Evolutionary conservation across 2,888 invertebrate species (phyloP).

Genomic region (Leptothorax acervorum): DNA sequence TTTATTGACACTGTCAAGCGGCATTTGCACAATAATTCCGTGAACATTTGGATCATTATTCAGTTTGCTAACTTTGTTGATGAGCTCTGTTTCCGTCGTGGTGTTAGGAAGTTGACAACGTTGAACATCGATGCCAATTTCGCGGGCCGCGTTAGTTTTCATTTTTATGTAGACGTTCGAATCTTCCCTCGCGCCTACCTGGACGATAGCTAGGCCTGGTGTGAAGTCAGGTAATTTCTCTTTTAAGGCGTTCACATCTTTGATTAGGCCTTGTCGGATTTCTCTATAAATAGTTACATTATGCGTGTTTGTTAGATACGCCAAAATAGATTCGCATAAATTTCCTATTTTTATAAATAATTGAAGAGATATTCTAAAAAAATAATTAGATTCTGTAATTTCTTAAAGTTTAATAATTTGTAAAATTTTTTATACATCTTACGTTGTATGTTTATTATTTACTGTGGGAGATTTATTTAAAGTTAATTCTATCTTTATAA

Average conservation of each 20-base stretch:
- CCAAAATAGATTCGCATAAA: neutral
- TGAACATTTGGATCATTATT: slow-evolving; percentile 95
- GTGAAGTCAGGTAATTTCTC: slow-evolving; percentile 88
- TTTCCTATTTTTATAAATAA: neutral
- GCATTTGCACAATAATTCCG: slow-evolving; percentile 99
- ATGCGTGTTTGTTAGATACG: neutral
- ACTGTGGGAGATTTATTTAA: neutral
- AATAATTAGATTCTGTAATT: neutral
- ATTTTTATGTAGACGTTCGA: slow-evolving; percentile 99
- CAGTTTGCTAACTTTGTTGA: slow-evolving; percentile 90
- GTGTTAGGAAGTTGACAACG: slow-evolving; percentile 93
- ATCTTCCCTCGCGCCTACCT: slow-evolving; percentile 98
- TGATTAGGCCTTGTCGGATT: slow-evolving; percentile 89
- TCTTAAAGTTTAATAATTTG: neutral
- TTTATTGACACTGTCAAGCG: slow-evolving; percentile 92
- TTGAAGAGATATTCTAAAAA: neutral
- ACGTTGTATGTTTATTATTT: neutral
- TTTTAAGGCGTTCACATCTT: slow-evolving; percentile 89
- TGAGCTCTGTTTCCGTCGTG: slow-evolving; percentile 93
- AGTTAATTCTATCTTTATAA: neutral
- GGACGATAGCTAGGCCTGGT: slow-evolving; percentile 95
- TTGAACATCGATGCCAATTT: slow-evolving; percentile 94
- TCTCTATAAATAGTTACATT: slow-evolving; percentile 86
- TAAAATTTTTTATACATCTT: neutral
- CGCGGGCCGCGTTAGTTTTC: slow-evolving; percentile 96